phyloP scores from a whole-genome alignment of 2,113 vertebrate genomes.

The Lichenostomus cassidix region DNA sequence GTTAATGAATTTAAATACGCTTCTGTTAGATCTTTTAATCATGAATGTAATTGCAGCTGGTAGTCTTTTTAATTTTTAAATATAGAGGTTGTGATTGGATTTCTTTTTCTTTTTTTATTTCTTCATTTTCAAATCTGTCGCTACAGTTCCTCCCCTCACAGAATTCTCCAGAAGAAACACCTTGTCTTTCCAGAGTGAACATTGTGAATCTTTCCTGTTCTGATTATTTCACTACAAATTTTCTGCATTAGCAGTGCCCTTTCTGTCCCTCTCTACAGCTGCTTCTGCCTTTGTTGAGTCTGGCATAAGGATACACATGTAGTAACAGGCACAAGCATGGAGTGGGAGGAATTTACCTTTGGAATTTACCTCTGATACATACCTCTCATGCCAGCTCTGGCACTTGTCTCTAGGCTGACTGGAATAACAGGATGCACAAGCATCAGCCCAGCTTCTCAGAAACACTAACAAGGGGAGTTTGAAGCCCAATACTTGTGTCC shows the following conservation, averaged over 20 bases:
- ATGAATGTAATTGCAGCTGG: conserved; percentile 63
- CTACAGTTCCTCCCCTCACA: neutral
- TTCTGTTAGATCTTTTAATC: conserved; percentile 66
- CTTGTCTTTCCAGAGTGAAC: neutral
- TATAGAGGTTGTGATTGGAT: conserved; percentile 17
- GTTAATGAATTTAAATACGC: conserved; percentile 69
- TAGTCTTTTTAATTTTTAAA: conserved; percentile 62
- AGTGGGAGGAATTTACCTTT: neutral
- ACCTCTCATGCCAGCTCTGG: neutral
- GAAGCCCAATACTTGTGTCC: neutral
- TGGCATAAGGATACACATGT: neutral
- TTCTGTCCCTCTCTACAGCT: neutral
- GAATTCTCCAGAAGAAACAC: neutral
- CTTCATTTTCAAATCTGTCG: neutral
- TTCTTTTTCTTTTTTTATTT: neutral
- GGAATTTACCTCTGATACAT: neutral
- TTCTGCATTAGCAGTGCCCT: neutral
- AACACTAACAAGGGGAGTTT: neutral
- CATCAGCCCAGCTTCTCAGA: neutral
- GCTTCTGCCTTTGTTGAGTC: neutral
- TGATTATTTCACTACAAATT: neutral
- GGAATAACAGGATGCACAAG: conserved; percentile 19
- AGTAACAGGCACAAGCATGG: neutral
- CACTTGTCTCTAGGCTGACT: neutral
- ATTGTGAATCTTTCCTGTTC: neutral